These are phyloP conservation scores for Eledone cirrhosa DNA, from an alignment of 2,888 invertebrate genomes.

Conservation along the genomic window DNA sequence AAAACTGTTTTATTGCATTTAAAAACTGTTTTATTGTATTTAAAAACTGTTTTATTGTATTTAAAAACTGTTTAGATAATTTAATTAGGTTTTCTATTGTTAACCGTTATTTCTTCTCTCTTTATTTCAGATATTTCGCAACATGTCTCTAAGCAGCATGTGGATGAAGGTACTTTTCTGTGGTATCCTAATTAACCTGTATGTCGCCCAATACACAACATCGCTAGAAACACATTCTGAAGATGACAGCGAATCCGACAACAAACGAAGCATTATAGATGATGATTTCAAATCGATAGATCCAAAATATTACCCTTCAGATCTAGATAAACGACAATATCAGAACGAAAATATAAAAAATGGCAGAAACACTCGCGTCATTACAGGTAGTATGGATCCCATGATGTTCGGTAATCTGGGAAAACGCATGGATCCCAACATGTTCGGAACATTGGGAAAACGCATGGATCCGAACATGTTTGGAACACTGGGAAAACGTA, in stretches of 20 bases:
- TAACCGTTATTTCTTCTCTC: too few species aligned
- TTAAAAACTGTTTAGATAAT: too few species aligned
- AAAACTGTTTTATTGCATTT: too few species aligned
- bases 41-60: too few species aligned
- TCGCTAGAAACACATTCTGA: neutral
- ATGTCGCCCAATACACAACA: neutral
- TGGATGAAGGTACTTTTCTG: neutral
- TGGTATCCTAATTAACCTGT: neutral
- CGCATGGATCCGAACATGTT: neutral
- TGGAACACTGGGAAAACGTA: neutral
- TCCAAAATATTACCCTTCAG: neutral
- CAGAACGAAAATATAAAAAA: neutral
- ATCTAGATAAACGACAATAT: neutral
- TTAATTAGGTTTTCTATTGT: too few species aligned
- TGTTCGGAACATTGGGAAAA: neutral
- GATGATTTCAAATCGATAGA: neutral
- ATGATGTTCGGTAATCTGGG: neutral
- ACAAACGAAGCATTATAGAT: neutral
- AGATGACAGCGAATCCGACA: neutral
- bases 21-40: too few species aligned
- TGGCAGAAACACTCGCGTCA: constrained; percentile 3
- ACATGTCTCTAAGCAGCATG: neutral
- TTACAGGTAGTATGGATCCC: neutral
- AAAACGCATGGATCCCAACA: neutral
- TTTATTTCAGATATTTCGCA: too few species aligned